Base-by-base conservation (phyloP, 2,113 vertebrate genomes). In the Rafetus swinhoei region DNA sequence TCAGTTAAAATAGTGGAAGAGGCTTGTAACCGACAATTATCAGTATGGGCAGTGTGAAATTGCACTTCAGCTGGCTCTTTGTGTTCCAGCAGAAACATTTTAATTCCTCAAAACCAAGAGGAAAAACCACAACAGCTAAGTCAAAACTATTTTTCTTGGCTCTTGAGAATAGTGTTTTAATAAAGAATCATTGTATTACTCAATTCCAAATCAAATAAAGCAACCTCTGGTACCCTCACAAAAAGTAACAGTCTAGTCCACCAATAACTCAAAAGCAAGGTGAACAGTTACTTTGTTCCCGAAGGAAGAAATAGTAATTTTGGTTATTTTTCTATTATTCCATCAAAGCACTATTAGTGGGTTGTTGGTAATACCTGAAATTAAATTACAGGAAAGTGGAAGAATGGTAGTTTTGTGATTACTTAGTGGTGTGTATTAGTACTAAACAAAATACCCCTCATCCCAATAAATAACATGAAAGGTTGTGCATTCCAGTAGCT, bases 41-140 rank as follows among this genome's bases (percentile, higher is more conserved):
- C 84, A 39, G 24, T 90, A 21, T 86, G 0, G 1, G 3, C 5
- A 50, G 32, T 65, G 32, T 79, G 56, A 95, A 89, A 84, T 91
- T 87, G 79, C 76, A 79, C 65, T 53, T 93, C 25, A 39, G 4
- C 9, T 94, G 39, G 16, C 39, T 84, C 7, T 90, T 96, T 94
- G 12, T 81, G 84, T 94, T 80, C 92, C 54, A 91, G 45, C 19
- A 79, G 29, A 95, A 56, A 59, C 3, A n/a, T 80, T 83, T 6
- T 45, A 86, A 56, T 91, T 95, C 59, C 77, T 91, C 29, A 85
- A 62, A 88, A 87, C 53, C 25, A 74, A 72, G 56, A 29, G 59
- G 72, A 93, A 90, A 1, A 25, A 72, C 8, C 35, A 27, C 25
- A 93, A 53, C 25, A 56, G 18, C 4, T 93, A 79, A 95, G 85